phyloP scores from a whole-genome alignment of 2,113 vertebrate genomes.

The Xiphophorus hellerii region DNA sequence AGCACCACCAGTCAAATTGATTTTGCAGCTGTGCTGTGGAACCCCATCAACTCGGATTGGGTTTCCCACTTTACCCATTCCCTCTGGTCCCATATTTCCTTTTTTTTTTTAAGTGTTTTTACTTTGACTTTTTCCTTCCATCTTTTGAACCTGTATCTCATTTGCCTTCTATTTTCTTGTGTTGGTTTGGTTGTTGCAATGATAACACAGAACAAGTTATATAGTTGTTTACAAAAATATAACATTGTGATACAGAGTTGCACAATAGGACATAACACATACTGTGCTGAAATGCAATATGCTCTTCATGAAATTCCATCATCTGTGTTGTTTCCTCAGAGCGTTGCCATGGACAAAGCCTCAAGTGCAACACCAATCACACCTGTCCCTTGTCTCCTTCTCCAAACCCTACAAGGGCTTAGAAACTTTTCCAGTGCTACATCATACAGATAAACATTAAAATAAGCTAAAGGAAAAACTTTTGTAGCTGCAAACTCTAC shows the following conservation, averaged over 20 bases:
- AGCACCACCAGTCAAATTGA: slow-evolving; percentile 77
- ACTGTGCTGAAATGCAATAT: not conserved
- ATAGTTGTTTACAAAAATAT: not conserved
- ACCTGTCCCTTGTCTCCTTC: not conserved
- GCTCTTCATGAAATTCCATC: not conserved
- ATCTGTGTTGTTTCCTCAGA: not conserved
- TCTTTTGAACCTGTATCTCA: slow-evolving; percentile 8
- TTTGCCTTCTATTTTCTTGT: slow-evolving; percentile 3
- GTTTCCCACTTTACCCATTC: slow-evolving; percentile 64
- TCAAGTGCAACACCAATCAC: not conserved
- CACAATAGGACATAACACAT: not conserved
- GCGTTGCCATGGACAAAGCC: not conserved
- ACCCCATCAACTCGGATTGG: slow-evolving; percentile 74
- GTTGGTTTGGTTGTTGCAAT: not conserved
- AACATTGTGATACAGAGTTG: not conserved
- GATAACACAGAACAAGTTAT: not conserved
- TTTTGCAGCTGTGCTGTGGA: slow-evolving; percentile 74
- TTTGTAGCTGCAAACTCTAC: no score
- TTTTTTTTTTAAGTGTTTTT: slow-evolving; percentile 30
- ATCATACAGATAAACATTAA: not conserved
- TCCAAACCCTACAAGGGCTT: not conserved
- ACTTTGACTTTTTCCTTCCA: slow-evolving; percentile 28
- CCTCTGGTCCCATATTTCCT: slow-evolving; percentile 51
- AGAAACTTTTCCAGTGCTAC: not conserved
- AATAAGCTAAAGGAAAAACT: no score